A percentile compares a stretch with the other conserved stretches of the same genome.
Conservation (phyloP, 2,888 invertebrate species). For the Agrochola lychnidis region DNA sequence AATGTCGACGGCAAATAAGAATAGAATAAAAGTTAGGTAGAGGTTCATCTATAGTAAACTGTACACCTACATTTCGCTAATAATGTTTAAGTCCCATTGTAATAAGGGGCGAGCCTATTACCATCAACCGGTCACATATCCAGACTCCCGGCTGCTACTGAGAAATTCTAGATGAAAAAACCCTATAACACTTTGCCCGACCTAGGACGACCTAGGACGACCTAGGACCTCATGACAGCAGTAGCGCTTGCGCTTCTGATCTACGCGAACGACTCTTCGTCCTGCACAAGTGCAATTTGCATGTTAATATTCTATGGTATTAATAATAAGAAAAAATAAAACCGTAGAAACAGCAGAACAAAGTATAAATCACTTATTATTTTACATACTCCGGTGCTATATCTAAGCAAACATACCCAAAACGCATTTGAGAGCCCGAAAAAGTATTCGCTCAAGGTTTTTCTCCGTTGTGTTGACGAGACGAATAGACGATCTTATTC, state of each 20-base stretch:
- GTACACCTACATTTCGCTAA: neutral
- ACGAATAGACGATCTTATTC: conserved; percentile 78
- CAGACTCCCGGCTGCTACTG: neutral
- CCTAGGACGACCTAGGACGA: neutral
- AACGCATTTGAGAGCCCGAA: conserved; percentile 58
- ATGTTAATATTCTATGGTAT: neutral
- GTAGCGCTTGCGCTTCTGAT: neutral
- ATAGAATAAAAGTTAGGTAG: neutral
- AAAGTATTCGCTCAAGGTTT: conserved; percentile 58
- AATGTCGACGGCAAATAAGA: neutral
- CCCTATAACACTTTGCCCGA: no score
- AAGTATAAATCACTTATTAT: conserved; percentile 48
- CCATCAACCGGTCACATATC: neutral
- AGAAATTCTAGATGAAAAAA: neutral
- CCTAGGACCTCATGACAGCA: neutral
- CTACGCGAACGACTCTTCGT: no score
- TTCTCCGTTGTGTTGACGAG: conserved; percentile 59
- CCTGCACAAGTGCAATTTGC: neutral
- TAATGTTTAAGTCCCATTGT: neutral
- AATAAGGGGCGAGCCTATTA: neutral
- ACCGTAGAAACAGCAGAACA: neutral
- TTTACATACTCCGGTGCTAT: conserved; percentile 45
- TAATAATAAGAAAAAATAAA: neutral
- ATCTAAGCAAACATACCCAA: conserved; percentile 50
- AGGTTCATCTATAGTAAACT: neutral